phyloP scores from a whole-genome alignment of 1,140 invertebrate genomes.

The Drosophila bocqueti region DNA sequence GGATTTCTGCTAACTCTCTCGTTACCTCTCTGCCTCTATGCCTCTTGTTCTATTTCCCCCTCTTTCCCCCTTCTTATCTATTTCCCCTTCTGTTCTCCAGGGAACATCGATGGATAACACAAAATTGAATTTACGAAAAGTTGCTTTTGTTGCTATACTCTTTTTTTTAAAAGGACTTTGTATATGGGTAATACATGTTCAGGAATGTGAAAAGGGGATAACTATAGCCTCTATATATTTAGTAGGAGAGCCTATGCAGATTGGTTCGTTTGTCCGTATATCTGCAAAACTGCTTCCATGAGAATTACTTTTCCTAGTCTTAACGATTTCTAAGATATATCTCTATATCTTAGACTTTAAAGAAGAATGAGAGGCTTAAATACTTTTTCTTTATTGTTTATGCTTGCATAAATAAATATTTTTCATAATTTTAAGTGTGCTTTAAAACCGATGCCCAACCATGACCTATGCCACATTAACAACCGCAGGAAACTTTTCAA shows the following conservation, averaged over 20 bases:
- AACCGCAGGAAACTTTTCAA: no score
- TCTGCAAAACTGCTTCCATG: not conserved
- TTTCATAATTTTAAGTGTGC: not conserved
- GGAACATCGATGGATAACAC: conserved; percentile 65
- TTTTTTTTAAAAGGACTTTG: conserved; percentile 10
- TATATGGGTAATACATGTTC: not conserved
- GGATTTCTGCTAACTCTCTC: conserved; percentile 1
- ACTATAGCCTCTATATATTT: not conserved
- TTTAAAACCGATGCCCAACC: not conserved
- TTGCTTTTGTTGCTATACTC: conserved; percentile 42
- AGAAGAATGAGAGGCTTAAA: not conserved
- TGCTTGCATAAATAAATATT: no score
- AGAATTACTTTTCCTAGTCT: not conserved
- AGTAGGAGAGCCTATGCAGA: no score
- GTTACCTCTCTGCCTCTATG: not conserved
- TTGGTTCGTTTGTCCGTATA: no score
- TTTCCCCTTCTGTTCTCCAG: conserved; percentile 5
- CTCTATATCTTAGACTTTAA: not conserved
- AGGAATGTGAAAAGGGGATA: not conserved
- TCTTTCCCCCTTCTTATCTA: not conserved
- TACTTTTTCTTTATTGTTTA: no score
- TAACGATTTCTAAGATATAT: not conserved
- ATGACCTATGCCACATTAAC: not conserved
- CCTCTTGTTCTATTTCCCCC: not conserved
- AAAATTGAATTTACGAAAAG: conserved; percentile 73